Percentiles rank a stretch among this genome's conserved stretches.
These are phyloP conservation scores for Pagetopsis macropterus DNA, from an alignment of 2,797 vertebrate species.

Conservation along the genomic window DNA sequence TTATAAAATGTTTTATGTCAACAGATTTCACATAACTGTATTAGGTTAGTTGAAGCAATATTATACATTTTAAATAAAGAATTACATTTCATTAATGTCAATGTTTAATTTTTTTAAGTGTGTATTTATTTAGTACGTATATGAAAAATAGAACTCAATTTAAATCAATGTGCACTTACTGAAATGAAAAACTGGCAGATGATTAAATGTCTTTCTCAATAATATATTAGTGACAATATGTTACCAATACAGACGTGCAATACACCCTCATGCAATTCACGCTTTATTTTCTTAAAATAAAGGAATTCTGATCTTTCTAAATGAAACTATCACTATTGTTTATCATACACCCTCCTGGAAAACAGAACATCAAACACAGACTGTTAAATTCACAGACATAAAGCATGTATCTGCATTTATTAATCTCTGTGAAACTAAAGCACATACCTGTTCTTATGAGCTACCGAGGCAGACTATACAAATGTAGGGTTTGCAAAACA, in stretches of 20 bases:
- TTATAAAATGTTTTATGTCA: too few species aligned
- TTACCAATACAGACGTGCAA: not conserved
- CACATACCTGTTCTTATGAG: conserved; percentile 15
- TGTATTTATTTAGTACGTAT: not conserved
- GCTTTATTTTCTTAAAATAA: too few species aligned
- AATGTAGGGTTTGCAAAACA: not conserved
- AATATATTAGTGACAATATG: not conserved
- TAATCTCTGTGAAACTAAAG: not conserved
- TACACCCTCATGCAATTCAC: too few species aligned
- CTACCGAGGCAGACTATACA: not conserved
- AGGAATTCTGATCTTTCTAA: too few species aligned
- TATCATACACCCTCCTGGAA: not conserved
- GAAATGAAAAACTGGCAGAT: not conserved
- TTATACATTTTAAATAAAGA: too few species aligned
- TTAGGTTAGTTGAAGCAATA: too few species aligned
- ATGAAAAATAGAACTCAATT: not conserved
- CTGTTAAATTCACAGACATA: not conserved
- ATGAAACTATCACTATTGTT: not conserved
- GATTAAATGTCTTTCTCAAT: not conserved
- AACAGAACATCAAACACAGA: not conserved
- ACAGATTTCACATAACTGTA: too few species aligned
- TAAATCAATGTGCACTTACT: too few species aligned
- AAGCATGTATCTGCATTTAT: not conserved
- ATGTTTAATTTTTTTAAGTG: too few species aligned
- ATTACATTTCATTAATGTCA: too few species aligned